Base-by-base conservation (phyloP, 1,140 invertebrate genomes). In the Drosophila trapezifrons region DNA sequence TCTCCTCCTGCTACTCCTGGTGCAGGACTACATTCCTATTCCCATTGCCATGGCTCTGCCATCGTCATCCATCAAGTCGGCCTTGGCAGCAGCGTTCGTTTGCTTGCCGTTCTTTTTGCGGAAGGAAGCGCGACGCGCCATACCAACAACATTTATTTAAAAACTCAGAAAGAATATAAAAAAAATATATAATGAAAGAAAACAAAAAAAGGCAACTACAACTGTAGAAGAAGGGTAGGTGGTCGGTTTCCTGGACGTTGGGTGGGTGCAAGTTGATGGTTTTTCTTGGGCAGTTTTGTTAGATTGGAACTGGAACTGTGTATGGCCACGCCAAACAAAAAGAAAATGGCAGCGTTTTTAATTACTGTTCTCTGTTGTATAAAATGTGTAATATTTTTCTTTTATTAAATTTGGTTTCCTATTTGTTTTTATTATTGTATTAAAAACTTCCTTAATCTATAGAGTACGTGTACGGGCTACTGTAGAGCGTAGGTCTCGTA, bases 121-220 rank as follows among this genome's bases (percentile, higher is more conserved):
- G 74, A 78, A 72, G 75, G 58, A 89, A 87, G 76, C 72, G 55
- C 59, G 71, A 76, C 62, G 67, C 64, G 76, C 79, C 79, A 72
- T 83, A 51, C 75, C 64, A 63, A 76, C 64, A 66, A 76, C 67
- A 78, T 82, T 66, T 73, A 79, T 78, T 78, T 66, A 52, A 65
- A 37, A 63, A 52, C 49, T 52, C 77, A 25, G 20, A 78, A 71
- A 60, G 43, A 76, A 75, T 64, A 52, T 37, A 37, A 54, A 81
- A 76, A 64, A 59, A 72, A 52, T 49, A 76, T 45, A 69, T 59
- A 60, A 78, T 40, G 49, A 65, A 45, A 66, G 76, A 55, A 42
- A 63, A 51, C 67, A 80, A 81, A 85, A 82, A 85, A 75, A 78
- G 78, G 65, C 78, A 76, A 76, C 82, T 76, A 78, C 49, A 66